phyloP scores from a whole-genome alignment of 2,113 vertebrate species.

The Turdus rufiventris region DNA sequence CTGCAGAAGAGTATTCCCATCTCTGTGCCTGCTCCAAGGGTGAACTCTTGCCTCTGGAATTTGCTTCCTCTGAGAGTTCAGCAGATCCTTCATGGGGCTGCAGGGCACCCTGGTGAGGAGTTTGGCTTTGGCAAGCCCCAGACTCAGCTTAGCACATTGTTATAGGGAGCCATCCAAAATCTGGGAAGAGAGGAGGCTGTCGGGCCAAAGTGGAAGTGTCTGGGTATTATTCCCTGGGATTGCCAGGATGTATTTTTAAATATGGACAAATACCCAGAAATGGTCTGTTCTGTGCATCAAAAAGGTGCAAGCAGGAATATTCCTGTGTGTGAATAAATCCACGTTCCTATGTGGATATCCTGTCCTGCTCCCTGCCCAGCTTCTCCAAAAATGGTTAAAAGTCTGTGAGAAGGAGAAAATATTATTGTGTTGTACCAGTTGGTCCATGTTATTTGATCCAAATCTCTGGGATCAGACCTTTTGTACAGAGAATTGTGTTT shows the following conservation, averaged over 20 bases:
- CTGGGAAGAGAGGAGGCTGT: neutral
- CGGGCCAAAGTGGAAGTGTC: constrained; percentile 4
- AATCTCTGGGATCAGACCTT: neutral
- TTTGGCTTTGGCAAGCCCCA: neutral
- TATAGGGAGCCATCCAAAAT: neutral
- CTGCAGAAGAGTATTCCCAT: neutral
- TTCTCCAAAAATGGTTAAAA: neutral
- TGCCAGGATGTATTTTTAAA: constrained; percentile 8
- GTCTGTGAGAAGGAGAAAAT: neutral
- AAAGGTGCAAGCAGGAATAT: neutral
- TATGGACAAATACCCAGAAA: constrained; percentile 14
- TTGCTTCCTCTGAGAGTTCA: neutral
- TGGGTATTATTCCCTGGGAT: neutral
- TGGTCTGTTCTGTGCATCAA: neutral
- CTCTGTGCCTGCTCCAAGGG: neutral
- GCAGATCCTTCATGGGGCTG: neutral
- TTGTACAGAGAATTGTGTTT: neutral
- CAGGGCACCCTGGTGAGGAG: neutral
- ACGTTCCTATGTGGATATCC: neutral
- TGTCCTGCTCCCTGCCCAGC: neutral
- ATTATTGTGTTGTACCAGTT: accelerated
- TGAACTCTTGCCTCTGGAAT: constrained; percentile 1
- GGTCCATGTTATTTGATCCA: neutral
- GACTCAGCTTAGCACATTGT: neutral
- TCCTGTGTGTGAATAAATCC: too few relatives aligned